Conservation (phyloP, 2,888 invertebrate species). For the Elegia similella region DNA sequence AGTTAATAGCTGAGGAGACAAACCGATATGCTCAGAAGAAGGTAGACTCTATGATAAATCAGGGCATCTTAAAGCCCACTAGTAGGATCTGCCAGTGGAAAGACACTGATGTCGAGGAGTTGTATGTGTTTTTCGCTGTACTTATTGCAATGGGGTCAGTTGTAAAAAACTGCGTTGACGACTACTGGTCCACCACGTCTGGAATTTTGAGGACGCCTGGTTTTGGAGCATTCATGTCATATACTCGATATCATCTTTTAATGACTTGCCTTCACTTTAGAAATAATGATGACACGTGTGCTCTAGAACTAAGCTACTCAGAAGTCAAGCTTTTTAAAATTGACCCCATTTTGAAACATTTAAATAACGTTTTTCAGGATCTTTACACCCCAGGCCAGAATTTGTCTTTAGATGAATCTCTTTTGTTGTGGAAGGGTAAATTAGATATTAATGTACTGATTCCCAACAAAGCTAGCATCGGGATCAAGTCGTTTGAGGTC, state of each 20-base stretch:
- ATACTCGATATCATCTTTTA: not conserved
- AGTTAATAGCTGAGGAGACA: not conserved
- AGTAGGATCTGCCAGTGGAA: not conserved
- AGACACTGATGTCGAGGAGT: not conserved
- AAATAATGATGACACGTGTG: not conserved
- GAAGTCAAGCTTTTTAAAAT: slow-evolving; percentile 26
- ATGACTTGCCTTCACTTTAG: not conserved
- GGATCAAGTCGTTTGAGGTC: slow-evolving; percentile 33
- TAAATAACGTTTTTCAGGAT: slow-evolving; percentile 17
- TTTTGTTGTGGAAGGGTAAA: slow-evolving; percentile 33
- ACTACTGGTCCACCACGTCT: not conserved
- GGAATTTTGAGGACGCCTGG: not conserved
- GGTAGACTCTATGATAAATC: not conserved
- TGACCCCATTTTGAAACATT: slow-evolving; percentile 19
- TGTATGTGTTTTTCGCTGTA: not conserved
- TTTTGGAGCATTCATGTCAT: not conserved
- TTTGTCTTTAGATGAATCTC: slow-evolving; percentile 30
- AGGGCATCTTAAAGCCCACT: not conserved
- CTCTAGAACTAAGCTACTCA: not conserved
- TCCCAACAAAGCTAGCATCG: slow-evolving; percentile 26
- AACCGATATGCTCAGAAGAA: not conserved
- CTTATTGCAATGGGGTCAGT: not conserved
- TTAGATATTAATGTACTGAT: slow-evolving; percentile 32
- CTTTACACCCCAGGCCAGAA: slow-evolving; percentile 26
- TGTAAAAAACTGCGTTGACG: not conserved